These are phyloP conservation scores for Cydia fagiglandana DNA, from an alignment of 1,140 invertebrate genomes.

Conservation along the genomic window DNA sequence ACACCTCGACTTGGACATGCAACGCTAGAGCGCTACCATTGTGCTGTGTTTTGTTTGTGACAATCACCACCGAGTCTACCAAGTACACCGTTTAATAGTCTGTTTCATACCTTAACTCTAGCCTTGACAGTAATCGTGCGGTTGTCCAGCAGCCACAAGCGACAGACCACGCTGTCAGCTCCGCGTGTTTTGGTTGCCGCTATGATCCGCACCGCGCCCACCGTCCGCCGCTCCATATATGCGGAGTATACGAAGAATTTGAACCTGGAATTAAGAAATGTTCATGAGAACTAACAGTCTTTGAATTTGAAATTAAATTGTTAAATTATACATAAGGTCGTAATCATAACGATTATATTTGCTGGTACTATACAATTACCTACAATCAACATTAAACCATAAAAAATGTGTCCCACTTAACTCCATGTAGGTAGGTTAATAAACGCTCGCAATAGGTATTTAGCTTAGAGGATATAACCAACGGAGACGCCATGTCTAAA, in stretches of 20 bases:
- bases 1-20: slow-evolving; percentile 90
- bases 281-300: neutral
- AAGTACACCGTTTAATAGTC: slow-evolving; percentile 80
- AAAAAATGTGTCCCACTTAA: too few relatives aligned
- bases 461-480: too few relatives aligned
- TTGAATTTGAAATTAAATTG: too few relatives aligned
- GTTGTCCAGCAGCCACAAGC: slow-evolving; percentile 87
- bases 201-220: slow-evolving; percentile 87
- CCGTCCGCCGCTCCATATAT: slow-evolving; percentile 88
- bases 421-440: too few relatives aligned
- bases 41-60: slow-evolving; percentile 91
- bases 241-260: slow-evolving; percentile 96
- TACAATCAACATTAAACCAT: too few relatives aligned
- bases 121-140: slow-evolving; percentile 86
- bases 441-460: too few relatives aligned
- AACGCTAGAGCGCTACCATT: slow-evolving; percentile 81
- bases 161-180: slow-evolving; percentile 91
- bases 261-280: slow-evolving; percentile 79
- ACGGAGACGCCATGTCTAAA: too few relatives aligned
- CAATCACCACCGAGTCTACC: slow-evolving; percentile 87
- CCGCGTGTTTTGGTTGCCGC: slow-evolving; percentile 92
- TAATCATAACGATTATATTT: too few relatives aligned
- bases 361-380: too few relatives aligned
- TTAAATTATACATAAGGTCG: too few relatives aligned
- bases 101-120: slow-evolving; percentile 84